Evolutionary conservation across 1,140 invertebrate species (phyloP), one percentile per base, ranked within the genome.

Genomic region (Cyrtorhinus lividipennis): DNA sequence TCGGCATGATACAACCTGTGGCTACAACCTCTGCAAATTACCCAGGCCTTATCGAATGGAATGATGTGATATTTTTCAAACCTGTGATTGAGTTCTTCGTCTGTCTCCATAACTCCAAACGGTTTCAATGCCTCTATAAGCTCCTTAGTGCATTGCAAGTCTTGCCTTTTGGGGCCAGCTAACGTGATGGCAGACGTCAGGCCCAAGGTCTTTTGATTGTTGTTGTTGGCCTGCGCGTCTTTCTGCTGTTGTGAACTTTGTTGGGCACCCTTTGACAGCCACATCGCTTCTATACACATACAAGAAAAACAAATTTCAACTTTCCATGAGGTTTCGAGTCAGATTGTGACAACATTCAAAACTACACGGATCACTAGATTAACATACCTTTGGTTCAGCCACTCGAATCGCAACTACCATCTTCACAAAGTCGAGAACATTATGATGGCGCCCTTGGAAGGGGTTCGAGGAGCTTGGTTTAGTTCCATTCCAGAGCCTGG

Each of bases 121-220:
- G 88, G 87, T 69, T 83, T 83, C 2, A 97, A 74, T 22, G 84
- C 81, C 68, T 90, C 84, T 68, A 88, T 83, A 13, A 98, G 77
- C 68, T 95, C 91, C 38, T 80, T 81, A 0, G 91, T 93, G 66
- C 87, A 82, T 67, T 85, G 81, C 61, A 89, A 71, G 76, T 98
- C 95, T 67, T 84, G 80, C 1, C 84, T 82, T 72, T 92, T 92
- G 18, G 95, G 94, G 59, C 80, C 80, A 69, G 92, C 90, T 68
- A 85, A 77, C 67, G 88, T 95, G 64, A 98, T 94, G 53, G 94
- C 91, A 26, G 92, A 92, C 2, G 93, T 96, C 82, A 97, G 92
- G 45, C 93, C 93, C 8, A 68, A 62, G 18, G 67, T 66, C 23
- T 59, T 59, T 27, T 59, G 56, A 3, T 61, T 61, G 22, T 24